Evolutionary conservation across 2,113 vertebrate species (phyloP).

Genomic region (Ahaetulla prasina): DNA sequence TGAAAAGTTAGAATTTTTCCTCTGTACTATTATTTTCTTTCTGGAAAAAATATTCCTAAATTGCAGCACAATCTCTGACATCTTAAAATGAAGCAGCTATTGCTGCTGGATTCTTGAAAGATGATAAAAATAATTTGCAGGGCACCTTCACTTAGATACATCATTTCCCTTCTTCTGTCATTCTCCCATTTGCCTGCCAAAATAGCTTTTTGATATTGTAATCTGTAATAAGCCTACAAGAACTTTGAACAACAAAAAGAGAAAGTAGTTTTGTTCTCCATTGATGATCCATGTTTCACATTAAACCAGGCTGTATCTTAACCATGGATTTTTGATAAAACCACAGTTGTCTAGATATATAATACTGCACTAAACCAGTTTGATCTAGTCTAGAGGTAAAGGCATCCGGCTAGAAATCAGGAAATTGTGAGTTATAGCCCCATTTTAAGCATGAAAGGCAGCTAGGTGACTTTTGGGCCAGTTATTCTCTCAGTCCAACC

Average conservation of each 20-base stretch:
- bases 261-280: not conserved
- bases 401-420: too few species aligned
- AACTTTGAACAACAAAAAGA: not conserved
- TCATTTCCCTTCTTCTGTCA: not conserved
- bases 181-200: not conserved
- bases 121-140: not conserved
- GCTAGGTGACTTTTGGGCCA: too few species aligned
- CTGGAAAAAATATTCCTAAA: not conserved
- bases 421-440: too few species aligned
- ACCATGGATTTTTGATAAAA: not conserved
- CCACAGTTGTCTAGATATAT: not conserved
- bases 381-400: too few species aligned
- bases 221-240: not conserved
- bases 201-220: constrained; percentile 18
- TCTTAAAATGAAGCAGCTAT: constrained; percentile 12
- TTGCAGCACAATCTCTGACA: not conserved
- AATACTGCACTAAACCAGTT: not conserved
- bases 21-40: not conserved
- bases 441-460: too few species aligned
- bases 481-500: too few species aligned
- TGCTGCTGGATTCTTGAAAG: constrained; percentile 3
- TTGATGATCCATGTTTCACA: not conserved
- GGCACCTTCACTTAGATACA: not conserved
- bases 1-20: not conserved
- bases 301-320: not conserved